A percentile compares a stretch with the other conserved stretches of the same genome.
Conservation (phyloP, 2,797 vertebrate genomes). For the Sandelia bainsii region DNA sequence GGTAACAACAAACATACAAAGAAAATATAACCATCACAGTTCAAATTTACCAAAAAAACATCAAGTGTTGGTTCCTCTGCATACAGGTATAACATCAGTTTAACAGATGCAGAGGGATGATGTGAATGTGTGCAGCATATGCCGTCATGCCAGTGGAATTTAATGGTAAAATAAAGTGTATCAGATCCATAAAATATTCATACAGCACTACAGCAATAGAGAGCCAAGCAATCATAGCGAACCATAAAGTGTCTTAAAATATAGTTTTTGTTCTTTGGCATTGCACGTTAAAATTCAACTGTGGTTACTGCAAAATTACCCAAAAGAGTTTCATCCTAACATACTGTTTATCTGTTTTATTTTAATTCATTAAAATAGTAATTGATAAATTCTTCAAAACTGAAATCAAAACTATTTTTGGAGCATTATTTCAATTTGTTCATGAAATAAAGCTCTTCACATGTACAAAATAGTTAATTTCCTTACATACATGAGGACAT, state of each 20-base stretch:
- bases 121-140: conserved; percentile 74
- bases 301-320: conserved; percentile 18
- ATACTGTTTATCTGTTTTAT: conserved; percentile 3
- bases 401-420: not conserved
- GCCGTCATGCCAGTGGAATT: conserved; percentile 81
- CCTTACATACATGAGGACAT: conserved; percentile 5
- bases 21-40: conserved; percentile 80
- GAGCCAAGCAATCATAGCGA: conserved; percentile 53
- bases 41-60: conserved; percentile 65
- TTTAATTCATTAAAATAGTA: not conserved
- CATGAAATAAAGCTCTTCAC: conserved; percentile 2
- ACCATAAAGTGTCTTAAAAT: conserved; percentile 70
- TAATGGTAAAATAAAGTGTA: conserved; percentile 73
- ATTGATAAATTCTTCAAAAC: conserved; percentile 11
- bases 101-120: conserved; percentile 67
- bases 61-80: conserved; percentile 84
- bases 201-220: conserved; percentile 53
- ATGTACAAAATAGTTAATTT: conserved; percentile 5
- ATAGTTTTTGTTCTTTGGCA: conserved; percentile 58
- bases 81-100: conserved; percentile 55
- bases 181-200: conserved; percentile 53
- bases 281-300: conserved; percentile 70
- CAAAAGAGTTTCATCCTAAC: conserved; percentile 10
- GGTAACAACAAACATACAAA: conserved; percentile 75
- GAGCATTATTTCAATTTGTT: not conserved